Conservation (phyloP, 2,113 vertebrate species). For the Tychaedon coryphoeus region DNA sequence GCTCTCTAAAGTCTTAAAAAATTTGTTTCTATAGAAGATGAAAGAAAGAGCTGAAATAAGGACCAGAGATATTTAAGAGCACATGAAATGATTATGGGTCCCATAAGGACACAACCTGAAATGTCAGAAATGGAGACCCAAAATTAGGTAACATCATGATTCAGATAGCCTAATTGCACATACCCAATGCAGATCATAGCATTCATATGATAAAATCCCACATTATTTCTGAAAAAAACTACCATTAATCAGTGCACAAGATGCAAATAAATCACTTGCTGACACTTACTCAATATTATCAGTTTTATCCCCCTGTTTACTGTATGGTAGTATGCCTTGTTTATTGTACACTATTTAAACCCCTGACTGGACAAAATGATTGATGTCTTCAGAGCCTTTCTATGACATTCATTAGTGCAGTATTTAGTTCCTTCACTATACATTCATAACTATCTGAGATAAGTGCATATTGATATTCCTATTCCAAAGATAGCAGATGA, state of each 20-base stretch:
- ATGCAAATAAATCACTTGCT: conserved; percentile 28
- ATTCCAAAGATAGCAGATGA: background rate
- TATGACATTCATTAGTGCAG: background rate
- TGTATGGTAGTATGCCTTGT: background rate
- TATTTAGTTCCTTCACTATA: background rate
- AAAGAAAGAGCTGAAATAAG: background rate
- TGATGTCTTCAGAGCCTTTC: conserved; percentile 6
- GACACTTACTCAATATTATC: background rate
- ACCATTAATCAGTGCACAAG: background rate
- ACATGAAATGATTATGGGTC: background rate
- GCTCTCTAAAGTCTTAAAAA: background rate
- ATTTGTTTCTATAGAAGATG: background rate
- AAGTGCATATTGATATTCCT: conserved; percentile 11
- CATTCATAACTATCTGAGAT: conserved; percentile 1
- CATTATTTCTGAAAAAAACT: background rate
- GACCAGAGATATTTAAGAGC: background rate
- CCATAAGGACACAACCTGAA: background rate
- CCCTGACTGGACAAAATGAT: background rate
- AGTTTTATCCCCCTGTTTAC: background rate
- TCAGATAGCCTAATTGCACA: background rate
- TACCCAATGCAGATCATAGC: background rate
- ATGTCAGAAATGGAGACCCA: background rate
- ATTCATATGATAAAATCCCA: background rate
- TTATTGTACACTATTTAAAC: background rate
- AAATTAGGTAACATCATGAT: background rate